These are phyloP conservation scores for Gopherus evgoodei DNA, from an alignment of 2,113 vertebrate genomes.

Conservation along the genomic window DNA sequence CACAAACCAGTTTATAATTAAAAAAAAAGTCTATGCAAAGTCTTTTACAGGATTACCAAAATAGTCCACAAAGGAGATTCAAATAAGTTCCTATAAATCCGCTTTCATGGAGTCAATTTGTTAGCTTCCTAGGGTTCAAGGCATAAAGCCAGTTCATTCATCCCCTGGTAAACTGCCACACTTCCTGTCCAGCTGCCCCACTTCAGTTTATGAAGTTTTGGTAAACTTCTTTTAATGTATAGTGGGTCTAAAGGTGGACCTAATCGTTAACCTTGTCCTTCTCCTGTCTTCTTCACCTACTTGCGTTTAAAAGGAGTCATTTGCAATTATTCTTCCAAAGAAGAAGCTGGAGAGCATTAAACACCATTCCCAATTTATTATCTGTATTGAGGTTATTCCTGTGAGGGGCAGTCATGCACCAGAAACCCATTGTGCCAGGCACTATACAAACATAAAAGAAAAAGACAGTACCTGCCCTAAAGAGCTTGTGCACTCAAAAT, in stretches of 20 bases:
- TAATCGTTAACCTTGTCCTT: background rate
- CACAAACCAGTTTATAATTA: background rate
- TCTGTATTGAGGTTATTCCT: background rate
- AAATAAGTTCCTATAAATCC: background rate
- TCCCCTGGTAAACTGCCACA: background rate
- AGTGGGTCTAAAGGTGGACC: background rate
- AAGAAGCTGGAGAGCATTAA: background rate
- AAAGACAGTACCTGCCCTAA: background rate
- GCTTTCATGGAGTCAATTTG: background rate
- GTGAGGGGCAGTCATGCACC: background rate
- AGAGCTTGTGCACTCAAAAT: background rate
- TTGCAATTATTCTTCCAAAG: background rate
- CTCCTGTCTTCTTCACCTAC: accelerated
- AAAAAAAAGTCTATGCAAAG: background rate
- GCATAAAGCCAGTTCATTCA: background rate
- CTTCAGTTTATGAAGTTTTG: background rate
- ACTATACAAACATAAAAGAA: constrained; percentile 6
- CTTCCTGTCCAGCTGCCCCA: background rate
- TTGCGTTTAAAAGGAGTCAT: background rate
- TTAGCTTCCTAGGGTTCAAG: background rate
- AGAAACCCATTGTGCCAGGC: background rate
- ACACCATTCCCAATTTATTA: background rate
- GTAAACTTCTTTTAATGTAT: background rate
- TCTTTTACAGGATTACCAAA: background rate
- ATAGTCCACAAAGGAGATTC: background rate